A percentile compares a stretch with the other conserved stretches of the same genome.
These are phyloP conservation scores for Idaea dimidiata DNA, from an alignment of 2,888 invertebrate species.

Conservation along the genomic window DNA sequence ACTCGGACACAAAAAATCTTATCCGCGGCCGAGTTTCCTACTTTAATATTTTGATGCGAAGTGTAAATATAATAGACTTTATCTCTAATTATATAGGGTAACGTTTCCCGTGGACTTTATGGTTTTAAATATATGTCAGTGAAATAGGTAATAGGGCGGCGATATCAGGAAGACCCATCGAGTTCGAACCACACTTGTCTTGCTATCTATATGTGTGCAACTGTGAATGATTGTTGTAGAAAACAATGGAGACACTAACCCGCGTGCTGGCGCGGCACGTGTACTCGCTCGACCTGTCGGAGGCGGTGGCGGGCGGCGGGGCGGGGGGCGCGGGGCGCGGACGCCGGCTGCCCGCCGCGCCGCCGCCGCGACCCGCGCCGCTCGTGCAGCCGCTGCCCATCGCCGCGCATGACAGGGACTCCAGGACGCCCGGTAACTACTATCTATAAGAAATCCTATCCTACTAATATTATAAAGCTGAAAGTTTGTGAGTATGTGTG, in stretches of 20 bases:
- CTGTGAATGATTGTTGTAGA: slow-evolving; percentile 76
- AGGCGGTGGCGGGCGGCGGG: slow-evolving; percentile 88
- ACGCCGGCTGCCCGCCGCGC: slow-evolving; percentile 40
- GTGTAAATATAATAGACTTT: too few species aligned
- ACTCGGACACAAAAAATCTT: too few species aligned
- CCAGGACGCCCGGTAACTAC: slow-evolving; percentile 42
- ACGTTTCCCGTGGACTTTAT: too few species aligned
- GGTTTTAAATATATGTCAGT: too few species aligned
- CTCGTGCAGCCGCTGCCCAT: background rate
- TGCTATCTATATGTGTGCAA: background rate
- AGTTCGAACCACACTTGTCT: too few species aligned
- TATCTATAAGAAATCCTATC: background rate
- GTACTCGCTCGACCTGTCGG: slow-evolving; percentile 94
- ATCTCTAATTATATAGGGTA: too few species aligned
- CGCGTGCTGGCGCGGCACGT: slow-evolving; percentile 97
- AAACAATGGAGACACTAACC: slow-evolving; percentile 98
- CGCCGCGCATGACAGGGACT: background rate
- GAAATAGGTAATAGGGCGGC: too few species aligned
- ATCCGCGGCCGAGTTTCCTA: too few species aligned
- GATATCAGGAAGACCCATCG: too few species aligned
- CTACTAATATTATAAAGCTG: too few species aligned
- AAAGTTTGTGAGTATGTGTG: too few species aligned
- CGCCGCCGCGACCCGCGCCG: slow-evolving; percentile 28
- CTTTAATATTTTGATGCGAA: too few species aligned
- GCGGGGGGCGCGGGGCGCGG: slow-evolving; percentile 29